phyloP scores from a whole-genome alignment of 2,797 vertebrate genomes.

The Brachyalestes nurse region DNA sequence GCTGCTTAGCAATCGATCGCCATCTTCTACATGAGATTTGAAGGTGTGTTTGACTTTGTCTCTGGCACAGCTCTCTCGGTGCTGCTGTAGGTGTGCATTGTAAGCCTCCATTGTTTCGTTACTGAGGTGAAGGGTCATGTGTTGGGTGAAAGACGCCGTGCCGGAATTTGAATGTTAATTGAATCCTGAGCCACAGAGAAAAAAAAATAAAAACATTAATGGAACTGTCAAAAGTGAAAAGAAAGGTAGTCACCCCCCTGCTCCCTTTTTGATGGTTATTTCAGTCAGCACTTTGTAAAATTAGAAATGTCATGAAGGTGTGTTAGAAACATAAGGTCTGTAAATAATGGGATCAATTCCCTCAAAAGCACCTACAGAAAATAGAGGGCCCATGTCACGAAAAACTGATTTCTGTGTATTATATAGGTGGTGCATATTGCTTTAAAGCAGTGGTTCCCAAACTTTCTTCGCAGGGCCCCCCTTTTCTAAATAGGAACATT shows the following conservation, averaged over 20 bases:
- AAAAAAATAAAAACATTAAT: constrained; percentile 45
- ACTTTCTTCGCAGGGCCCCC: no score
- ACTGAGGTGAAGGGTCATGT: constrained; percentile 13
- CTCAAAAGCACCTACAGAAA: constrained; percentile 7
- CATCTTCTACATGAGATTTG: constrained; percentile 20
- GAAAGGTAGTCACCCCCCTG: neutral
- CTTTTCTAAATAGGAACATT: no score
- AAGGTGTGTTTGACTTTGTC: constrained; percentile 53
- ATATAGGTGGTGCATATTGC: no score
- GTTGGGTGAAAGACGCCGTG: neutral
- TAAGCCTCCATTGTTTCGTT: constrained; percentile 5
- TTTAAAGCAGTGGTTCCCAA: no score
- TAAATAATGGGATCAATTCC: neutral
- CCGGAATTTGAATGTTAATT: constrained; percentile 44
- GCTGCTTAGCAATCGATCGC: constrained; percentile 44
- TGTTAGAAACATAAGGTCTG: neutral
- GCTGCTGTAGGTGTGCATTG: neutral
- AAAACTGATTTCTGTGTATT: neutral
- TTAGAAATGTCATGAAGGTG: constrained; percentile 32
- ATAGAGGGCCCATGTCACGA: neutral
- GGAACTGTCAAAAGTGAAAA: constrained; percentile 6
- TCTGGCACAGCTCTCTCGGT: constrained; percentile 5
- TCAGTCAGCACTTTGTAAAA: constrained; percentile 30
- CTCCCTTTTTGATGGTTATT: neutral
- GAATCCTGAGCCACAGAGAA: constrained; percentile 12